phyloP scores from a whole-genome alignment of 92 coral and sea anemone species.

The Meandrina meandrites region DNA sequence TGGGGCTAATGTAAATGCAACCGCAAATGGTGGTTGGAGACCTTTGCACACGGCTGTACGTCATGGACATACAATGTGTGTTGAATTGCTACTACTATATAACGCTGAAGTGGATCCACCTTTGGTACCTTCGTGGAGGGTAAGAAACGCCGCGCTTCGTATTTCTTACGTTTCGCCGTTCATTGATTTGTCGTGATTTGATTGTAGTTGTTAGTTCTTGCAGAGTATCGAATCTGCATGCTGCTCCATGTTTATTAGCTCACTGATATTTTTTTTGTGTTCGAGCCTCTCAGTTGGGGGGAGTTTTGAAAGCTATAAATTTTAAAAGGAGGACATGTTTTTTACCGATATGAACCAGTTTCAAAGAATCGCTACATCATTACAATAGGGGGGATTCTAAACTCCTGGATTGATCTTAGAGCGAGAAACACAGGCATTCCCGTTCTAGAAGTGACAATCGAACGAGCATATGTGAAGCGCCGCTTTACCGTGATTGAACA shows the following conservation, averaged over 20 bases:
- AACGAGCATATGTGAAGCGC: constrained; percentile 20
- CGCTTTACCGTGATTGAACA: constrained; percentile 41
- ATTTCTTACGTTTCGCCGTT: not conserved
- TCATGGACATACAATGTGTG: constrained; percentile 97
- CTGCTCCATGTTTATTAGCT: constrained; percentile 73
- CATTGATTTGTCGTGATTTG: constrained; percentile 41
- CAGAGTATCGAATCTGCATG: constrained; percentile 40
- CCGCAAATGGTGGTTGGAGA: constrained; percentile 99
- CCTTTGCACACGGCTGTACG: constrained; percentile 97
- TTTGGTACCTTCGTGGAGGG: constrained; percentile 87
- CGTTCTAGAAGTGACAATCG: constrained; percentile 4
- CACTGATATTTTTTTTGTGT: constrained; percentile 77
- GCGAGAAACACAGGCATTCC: constrained; percentile 11
- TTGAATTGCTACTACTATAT: constrained; percentile 84
- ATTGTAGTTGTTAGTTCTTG: constrained; percentile 43
- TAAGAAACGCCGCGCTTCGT: constrained; percentile 49
- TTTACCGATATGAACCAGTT: constrained; percentile 26
- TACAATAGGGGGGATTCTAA: constrained; percentile 1
- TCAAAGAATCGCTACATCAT: constrained; percentile 21
- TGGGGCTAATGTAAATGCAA: constrained; percentile 97
- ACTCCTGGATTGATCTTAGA: constrained; percentile 11
- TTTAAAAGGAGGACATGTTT: constrained; percentile 62
- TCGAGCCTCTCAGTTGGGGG: constrained; percentile 85
- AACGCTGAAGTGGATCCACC: constrained; percentile 99
- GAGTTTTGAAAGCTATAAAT: constrained; percentile 72